Percentiles rank a stretch among this genome's conserved stretches.
phyloP scores from a whole-genome alignment of 2,113 vertebrate genomes.

The Nyctibius bracteatus region DNA sequence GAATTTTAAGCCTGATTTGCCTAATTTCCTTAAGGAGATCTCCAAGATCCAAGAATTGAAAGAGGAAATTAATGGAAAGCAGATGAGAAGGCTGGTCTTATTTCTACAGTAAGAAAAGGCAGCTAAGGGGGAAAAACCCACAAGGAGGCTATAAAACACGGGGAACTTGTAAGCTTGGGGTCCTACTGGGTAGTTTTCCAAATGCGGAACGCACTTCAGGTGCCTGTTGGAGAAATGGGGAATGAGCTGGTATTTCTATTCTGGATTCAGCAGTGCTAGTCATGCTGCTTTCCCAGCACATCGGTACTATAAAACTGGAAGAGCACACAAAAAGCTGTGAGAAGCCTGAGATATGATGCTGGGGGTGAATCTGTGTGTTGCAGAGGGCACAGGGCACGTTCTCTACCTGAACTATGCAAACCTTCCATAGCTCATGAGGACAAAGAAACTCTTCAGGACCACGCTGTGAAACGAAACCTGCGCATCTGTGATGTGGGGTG shows the following conservation, averaged over 20 bases:
- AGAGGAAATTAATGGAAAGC: neutral
- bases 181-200: neutral
- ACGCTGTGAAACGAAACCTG: neutral
- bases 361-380: neutral
- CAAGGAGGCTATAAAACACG: neutral
- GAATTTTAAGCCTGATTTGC: slow-evolving; percentile 11
- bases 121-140: neutral
- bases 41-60: neutral
- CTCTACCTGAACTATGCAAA: neutral
- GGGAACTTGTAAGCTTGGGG: neutral
- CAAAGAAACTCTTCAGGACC: neutral
- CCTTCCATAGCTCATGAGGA: neutral
- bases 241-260: neutral
- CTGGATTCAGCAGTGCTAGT: neutral
- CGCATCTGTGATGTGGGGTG: neutral
- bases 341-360: neutral
- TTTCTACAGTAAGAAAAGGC: neutral
- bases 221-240: neutral
- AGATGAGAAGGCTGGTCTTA: neutral
- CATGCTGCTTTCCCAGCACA: neutral
- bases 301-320: neutral
- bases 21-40: neutral
- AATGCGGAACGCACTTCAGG: neutral
- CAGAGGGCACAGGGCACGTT: accelerated
- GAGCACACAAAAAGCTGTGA: neutral